phyloP scores from a whole-genome alignment of 1,140 invertebrate genomes.

The Lordiphosa mommai region DNA sequence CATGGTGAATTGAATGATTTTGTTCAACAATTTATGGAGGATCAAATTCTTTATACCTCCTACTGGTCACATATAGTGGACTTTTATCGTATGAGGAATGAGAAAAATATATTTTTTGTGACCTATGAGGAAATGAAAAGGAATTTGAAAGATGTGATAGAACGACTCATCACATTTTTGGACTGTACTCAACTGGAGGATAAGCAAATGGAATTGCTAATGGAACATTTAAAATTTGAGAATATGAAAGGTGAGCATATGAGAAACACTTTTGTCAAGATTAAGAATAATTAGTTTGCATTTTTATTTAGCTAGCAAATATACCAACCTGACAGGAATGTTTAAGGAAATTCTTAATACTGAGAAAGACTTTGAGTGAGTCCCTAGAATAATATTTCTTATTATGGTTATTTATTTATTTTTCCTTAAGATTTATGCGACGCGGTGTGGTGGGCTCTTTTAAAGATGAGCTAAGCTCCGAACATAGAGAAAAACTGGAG shows the following conservation, averaged over 20 bases:
- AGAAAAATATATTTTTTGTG: constrained; percentile 24
- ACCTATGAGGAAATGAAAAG: constrained; percentile 31
- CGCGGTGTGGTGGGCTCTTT: constrained; percentile 17
- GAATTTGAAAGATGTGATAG: constrained; percentile 2
- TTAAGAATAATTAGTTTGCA: neutral
- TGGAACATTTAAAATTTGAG: constrained; percentile 19
- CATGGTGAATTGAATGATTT: constrained; percentile 2
- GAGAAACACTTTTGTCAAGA: neutral
- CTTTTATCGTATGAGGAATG: constrained; percentile 23
- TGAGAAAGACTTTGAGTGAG: constrained; percentile 9
- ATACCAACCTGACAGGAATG: constrained; percentile 2
- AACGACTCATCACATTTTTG: constrained; percentile 10
- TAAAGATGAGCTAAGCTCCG: constrained; percentile 13
- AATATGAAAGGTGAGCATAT: constrained; percentile 29
- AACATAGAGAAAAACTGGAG: constrained; percentile 7
- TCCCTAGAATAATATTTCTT: neutral
- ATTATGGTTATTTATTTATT: neutral
- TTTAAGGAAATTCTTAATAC: neutral
- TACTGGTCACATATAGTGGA: constrained; percentile 28
- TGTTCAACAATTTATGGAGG: neutral
- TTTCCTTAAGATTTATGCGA: constrained; percentile 20
- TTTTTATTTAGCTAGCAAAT: constrained; percentile 3
- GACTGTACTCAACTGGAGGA: neutral
- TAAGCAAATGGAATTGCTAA: constrained; percentile 9
- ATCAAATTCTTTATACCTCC: constrained; percentile 1